A percentile compares a stretch with the other conserved stretches of the same genome.
These are phyloP conservation scores for Eupithecia inturbata DNA, from an alignment of 2,888 invertebrate genomes.

Conservation along the genomic window DNA sequence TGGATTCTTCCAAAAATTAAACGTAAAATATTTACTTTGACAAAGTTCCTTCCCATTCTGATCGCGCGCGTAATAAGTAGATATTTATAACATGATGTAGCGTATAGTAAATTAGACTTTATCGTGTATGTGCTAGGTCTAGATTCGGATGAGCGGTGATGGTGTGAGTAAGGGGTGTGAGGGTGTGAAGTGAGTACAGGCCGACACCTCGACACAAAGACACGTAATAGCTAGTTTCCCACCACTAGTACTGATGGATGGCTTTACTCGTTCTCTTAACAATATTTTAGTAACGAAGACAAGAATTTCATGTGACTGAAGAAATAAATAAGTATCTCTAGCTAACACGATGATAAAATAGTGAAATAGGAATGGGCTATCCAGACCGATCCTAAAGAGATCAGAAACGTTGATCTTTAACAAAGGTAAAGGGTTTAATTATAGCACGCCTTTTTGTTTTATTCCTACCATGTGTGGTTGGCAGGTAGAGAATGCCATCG, in stretches of 20 bases:
- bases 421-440: too few species aligned
- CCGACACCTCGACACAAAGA: conserved; percentile 81
- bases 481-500: too few species aligned
- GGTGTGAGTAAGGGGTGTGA: conserved; percentile 28
- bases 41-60: neutral
- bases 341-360: neutral
- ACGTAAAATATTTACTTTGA: neutral
- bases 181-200: conserved; percentile 61
- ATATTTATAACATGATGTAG: neutral
- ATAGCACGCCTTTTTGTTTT: too few species aligned
- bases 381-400: neutral
- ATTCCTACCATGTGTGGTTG: too few species aligned
- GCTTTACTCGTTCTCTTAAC: conserved; percentile 40
- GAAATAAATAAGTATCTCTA: neutral
- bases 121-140: conserved; percentile 13
- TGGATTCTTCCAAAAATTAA: neutral
- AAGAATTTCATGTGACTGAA: neutral
- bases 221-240: conserved; percentile 74
- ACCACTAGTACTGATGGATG: conserved; percentile 54
- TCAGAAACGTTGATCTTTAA: neutral
- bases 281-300: neutral
- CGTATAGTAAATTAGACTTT: conserved; percentile 24
- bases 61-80: neutral
- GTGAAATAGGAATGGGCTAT: neutral
- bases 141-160: neutral